Percentiles rank a stretch among this genome's conserved stretches.
Evolutionary conservation across 2,888 invertebrate genomes (phyloP).

Genomic region (Physocephala rufipes): DNA sequence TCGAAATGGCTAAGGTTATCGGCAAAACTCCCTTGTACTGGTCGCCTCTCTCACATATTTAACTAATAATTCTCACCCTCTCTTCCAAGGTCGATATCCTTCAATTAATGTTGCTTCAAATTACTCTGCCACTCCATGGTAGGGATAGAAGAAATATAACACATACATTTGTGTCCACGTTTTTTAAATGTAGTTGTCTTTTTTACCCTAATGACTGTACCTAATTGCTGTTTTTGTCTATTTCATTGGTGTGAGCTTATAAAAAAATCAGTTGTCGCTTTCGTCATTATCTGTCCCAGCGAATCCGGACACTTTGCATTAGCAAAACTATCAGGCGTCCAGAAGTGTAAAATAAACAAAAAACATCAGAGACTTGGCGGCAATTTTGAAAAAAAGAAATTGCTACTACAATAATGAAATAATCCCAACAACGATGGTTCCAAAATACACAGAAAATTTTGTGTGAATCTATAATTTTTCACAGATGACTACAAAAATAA

Average conservation of each 20-base stretch:
- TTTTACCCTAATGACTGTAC: background rate
- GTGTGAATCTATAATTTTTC: too few relatives aligned
- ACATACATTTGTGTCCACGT: too few relatives aligned
- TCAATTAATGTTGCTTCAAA: too few relatives aligned
- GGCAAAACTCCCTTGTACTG: too few relatives aligned
- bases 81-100: too few relatives aligned
- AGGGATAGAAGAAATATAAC: too few relatives aligned
- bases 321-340: conserved; percentile 24
- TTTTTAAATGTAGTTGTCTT: background rate
- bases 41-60: too few relatives aligned
- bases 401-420: background rate
- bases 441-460: too few relatives aligned
- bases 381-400: background rate
- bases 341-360: background rate
- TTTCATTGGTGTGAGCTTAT: background rate
- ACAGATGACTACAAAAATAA: too few relatives aligned
- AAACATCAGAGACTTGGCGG: background rate
- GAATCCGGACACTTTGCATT: conserved; percentile 3
- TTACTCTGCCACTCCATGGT: too few relatives aligned
- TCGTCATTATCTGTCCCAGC: background rate
- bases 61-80: too few relatives aligned
- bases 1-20: too few relatives aligned
- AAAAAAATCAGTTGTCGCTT: background rate
- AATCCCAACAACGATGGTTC: background rate
- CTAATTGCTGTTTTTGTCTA: background rate